Evolutionary conservation across 2,113 vertebrate genomes (phyloP).

Genomic region (Gallinago jamesoni): DNA sequence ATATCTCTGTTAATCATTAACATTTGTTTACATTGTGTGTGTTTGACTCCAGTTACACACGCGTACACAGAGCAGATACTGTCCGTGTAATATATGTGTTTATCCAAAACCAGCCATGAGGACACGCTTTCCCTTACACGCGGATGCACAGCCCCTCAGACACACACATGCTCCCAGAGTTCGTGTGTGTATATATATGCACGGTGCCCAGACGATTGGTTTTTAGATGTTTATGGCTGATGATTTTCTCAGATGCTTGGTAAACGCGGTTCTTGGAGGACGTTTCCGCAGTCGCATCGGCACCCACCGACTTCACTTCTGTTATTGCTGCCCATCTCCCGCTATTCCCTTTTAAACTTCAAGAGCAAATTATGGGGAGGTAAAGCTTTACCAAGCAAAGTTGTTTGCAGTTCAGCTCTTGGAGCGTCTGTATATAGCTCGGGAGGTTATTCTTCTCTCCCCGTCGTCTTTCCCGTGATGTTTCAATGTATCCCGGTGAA

Average conservation of each 20-base stretch:
- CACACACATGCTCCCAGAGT: not conserved
- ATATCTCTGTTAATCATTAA: conserved; percentile 73
- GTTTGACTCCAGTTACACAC: conserved; percentile 50
- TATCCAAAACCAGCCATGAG: not conserved
- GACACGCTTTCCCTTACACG: not conserved
- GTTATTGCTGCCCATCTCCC: not conserved
- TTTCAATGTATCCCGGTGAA: not conserved
- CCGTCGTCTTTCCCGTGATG: not conserved
- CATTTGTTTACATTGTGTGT: conserved; percentile 71
- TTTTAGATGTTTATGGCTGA: not conserved
- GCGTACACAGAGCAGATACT: not conserved
- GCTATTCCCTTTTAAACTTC: not conserved
- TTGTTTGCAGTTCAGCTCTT: not conserved
- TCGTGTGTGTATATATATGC: not conserved
- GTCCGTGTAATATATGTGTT: conserved; percentile 22
- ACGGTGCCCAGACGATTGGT: not conserved
- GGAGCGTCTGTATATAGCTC: not conserved
- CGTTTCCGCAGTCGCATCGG: not conserved
- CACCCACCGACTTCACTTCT: not conserved
- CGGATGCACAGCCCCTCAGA: not conserved
- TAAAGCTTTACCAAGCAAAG: not conserved
- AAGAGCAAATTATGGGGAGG: not conserved
- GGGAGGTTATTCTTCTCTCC: not conserved
- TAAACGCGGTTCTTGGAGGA: not conserved
- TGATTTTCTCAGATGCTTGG: not conserved